A percentile compares a stretch with the other conserved stretches of the same genome.
phyloP scores from a whole-genome alignment of 2,888 invertebrate genomes.

The Stenolophus ochropezus region DNA sequence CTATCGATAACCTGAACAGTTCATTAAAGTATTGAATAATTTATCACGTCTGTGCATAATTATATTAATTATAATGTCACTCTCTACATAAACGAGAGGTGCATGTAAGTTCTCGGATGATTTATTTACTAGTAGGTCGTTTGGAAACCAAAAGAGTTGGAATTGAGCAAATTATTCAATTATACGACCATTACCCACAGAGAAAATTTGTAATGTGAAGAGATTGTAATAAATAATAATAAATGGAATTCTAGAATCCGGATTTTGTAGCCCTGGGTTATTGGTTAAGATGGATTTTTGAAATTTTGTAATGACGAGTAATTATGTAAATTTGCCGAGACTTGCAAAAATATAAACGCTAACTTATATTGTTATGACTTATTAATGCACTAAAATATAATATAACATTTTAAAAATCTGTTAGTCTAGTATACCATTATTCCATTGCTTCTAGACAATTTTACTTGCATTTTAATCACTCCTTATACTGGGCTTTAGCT shows the following conservation, averaged over 20 bases:
- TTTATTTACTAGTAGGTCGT: slow-evolving; percentile 35
- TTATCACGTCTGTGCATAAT: slow-evolving; percentile 50
- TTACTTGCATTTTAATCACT: too few relatives aligned
- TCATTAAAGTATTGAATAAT: slow-evolving; percentile 52
- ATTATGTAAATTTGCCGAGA: neutral
- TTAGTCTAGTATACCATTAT: too few relatives aligned
- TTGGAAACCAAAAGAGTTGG: neutral
- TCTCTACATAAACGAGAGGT: slow-evolving; percentile 44
- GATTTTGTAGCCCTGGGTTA: neutral
- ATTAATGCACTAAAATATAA: too few relatives aligned
- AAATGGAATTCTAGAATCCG: neutral
- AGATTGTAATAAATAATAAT: slow-evolving; percentile 18
- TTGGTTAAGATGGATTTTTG: neutral
- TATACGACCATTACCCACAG: neutral
- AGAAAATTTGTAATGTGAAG: neutral
- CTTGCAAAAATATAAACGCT: too few relatives aligned
- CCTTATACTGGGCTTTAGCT: too few relatives aligned
- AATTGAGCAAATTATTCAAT: slow-evolving; percentile 30
- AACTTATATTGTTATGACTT: too few relatives aligned
- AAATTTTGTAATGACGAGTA: neutral
- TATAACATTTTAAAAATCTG: too few relatives aligned
- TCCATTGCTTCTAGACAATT: too few relatives aligned
- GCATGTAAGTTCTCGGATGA: slow-evolving; percentile 15
- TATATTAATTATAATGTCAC: slow-evolving; percentile 55
- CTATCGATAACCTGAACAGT: slow-evolving; percentile 44